phyloP scores from a whole-genome alignment of 2,888 invertebrate species.

The Leptura quadrifasciata region DNA sequence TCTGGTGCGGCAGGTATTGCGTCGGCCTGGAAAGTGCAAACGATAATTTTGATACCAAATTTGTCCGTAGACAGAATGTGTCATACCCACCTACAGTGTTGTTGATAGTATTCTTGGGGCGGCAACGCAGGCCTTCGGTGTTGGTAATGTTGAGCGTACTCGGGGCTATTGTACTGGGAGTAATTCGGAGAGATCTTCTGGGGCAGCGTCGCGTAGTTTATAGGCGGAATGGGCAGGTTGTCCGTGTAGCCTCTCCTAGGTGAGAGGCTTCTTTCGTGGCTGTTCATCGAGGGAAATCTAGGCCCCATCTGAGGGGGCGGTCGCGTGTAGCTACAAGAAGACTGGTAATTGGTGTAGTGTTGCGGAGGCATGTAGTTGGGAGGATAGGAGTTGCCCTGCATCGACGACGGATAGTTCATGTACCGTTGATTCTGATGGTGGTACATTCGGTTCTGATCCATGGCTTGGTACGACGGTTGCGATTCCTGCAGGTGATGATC shows the following conservation, averaged over 20 bases:
- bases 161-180: conserved; percentile 60
- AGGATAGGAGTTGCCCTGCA: conserved; percentile 53
- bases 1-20: conserved; percentile 62
- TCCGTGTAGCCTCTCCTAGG: conserved; percentile 65
- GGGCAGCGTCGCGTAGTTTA: conserved; percentile 61
- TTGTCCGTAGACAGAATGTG: too few species aligned
- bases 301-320: conserved; percentile 59
- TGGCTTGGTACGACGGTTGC: conserved; percentile 58
- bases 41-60: too few species aligned
- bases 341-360: conserved; percentile 50
- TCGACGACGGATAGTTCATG: conserved; percentile 54
- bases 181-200: conserved; percentile 66
- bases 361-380: conserved; percentile 48
- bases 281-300: conserved; percentile 57
- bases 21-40: conserved; percentile 46
- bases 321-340: conserved; percentile 54
- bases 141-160: conserved; percentile 68
- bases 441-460: conserved; percentile 66
- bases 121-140: conserved; percentile 57
- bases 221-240: conserved; percentile 55
- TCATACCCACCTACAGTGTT: conserved; percentile 47
- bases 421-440: conserved; percentile 64
- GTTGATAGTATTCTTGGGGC: conserved; percentile 62
- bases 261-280: conserved; percentile 64
- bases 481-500: conserved; percentile 69